Evolutionary conservation across 2,797 vertebrate species (phyloP).

Genomic region (Poeciliopsis infans): DNA sequence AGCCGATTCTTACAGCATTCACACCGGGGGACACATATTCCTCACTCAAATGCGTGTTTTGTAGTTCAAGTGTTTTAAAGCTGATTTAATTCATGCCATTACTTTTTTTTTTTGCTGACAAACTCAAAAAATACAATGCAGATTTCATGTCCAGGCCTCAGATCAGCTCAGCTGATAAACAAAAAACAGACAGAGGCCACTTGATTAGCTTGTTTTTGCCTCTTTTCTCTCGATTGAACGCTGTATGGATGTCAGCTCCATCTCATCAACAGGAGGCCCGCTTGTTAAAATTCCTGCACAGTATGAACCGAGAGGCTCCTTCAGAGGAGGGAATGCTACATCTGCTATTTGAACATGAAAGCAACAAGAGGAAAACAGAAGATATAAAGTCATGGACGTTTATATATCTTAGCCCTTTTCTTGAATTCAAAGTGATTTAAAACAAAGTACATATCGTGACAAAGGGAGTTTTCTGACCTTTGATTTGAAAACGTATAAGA

Average conservation of each 20-base stretch:
- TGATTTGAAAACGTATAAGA: neutral
- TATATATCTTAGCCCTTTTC: neutral
- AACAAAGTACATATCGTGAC: neutral
- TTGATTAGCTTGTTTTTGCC: constrained; percentile 29
- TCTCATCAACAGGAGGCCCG: constrained; percentile 38
- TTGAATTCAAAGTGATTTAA: neutral
- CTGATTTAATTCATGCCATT: neutral
- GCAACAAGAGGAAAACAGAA: neutral
- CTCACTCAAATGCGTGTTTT: neutral
- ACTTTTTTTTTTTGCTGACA: neutral
- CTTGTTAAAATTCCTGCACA: constrained; percentile 68
- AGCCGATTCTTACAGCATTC: constrained; percentile 26
- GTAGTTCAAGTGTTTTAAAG: neutral
- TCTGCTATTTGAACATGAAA: constrained; percentile 1
- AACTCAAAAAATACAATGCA: neutral
- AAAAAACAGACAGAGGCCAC: neutral
- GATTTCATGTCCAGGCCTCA: neutral
- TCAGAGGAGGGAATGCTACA: neutral
- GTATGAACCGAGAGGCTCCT: constrained; percentile 3
- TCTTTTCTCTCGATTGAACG: constrained; percentile 34
- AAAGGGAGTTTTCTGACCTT: neutral
- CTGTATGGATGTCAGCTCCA: constrained; percentile 46
- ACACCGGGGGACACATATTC: neutral
- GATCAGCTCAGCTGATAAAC: neutral
- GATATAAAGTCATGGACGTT: neutral